These are phyloP conservation scores for Actenoides lindsayi DNA, from an alignment of 2,113 vertebrate species.

Conservation along the genomic window DNA sequence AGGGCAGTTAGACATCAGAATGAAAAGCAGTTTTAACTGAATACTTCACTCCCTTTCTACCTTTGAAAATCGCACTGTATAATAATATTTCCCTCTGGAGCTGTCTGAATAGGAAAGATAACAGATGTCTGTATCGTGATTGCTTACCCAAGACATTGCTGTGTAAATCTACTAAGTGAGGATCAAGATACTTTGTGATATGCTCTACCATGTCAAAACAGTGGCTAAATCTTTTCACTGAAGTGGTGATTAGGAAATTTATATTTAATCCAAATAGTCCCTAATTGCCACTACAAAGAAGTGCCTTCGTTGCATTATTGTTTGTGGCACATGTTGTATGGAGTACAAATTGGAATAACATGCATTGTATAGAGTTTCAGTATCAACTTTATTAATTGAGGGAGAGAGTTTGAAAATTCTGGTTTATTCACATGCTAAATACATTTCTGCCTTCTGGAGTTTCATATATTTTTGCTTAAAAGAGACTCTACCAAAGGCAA, in stretches of 20 bases:
- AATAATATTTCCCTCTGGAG: slow-evolving; percentile 49
- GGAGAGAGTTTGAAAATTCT: background rate
- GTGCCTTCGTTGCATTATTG: slow-evolving; percentile 21
- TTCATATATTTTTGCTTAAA: background rate
- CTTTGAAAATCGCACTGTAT: slow-evolving; percentile 29
- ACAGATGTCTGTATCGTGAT: slow-evolving; percentile 19
- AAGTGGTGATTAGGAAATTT: slow-evolving; percentile 49
- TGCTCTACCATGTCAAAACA: slow-evolving; percentile 18
- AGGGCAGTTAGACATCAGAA: background rate
- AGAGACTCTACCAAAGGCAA: background rate
- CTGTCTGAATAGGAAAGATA: slow-evolving; percentile 52
- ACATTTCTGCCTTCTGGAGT: background rate
- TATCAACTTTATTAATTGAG: background rate
- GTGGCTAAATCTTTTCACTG: slow-evolving; percentile 27
- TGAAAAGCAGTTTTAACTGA: slow-evolving; percentile 23
- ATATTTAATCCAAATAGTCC: slow-evolving; percentile 46
- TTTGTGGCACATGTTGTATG: background rate
- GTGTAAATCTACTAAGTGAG: slow-evolving; percentile 24
- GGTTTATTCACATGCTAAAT: background rate
- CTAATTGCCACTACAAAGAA: slow-evolving; percentile 23
- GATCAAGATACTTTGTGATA: slow-evolving; percentile 49
- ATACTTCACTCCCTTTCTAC: slow-evolving; percentile 13
- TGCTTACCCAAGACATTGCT: slow-evolving; percentile 40
- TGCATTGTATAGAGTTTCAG: background rate
- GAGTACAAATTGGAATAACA: background rate